Conservation (phyloP, 2,888 invertebrate species). For the Leuctra nigra region DNA sequence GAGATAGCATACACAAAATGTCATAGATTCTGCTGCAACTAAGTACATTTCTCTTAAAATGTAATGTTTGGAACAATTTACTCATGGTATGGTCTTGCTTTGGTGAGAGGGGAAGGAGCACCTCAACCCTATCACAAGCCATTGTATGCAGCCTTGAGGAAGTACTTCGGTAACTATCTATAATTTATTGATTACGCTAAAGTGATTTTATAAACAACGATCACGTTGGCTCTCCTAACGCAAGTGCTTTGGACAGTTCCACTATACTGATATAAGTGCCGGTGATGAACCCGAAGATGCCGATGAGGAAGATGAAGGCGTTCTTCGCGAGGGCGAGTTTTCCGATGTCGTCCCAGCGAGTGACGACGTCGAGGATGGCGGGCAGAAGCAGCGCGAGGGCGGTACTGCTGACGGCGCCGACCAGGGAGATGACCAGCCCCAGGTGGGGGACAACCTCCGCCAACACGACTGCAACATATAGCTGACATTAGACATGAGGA, state of each 20-base stretch:
- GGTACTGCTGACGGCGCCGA: slow-evolving; percentile 81
- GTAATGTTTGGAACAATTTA: no score
- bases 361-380: slow-evolving; percentile 75
- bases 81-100: no score
- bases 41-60: no score
- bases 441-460: slow-evolving; percentile 66
- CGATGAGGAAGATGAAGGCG: slow-evolving; percentile 54
- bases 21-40: no score
- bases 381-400: slow-evolving; percentile 83
- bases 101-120: no score
- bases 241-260: not conserved
- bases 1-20: no score
- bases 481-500: no score
- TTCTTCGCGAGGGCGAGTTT: slow-evolving; percentile 49
- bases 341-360: slow-evolving; percentile 50
- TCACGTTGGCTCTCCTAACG: not conserved
- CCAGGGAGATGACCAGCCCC: slow-evolving; percentile 81
- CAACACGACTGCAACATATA: not conserved
- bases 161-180: no score
- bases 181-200: no score
- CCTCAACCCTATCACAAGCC: no score
- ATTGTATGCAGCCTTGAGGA: no score
- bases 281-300: slow-evolving; percentile 61
- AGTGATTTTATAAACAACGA: no score
- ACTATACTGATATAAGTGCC: slow-evolving; percentile 64